phyloP scores from a whole-genome alignment of 2,888 invertebrate genomes.

The Synergus itoensis region DNA sequence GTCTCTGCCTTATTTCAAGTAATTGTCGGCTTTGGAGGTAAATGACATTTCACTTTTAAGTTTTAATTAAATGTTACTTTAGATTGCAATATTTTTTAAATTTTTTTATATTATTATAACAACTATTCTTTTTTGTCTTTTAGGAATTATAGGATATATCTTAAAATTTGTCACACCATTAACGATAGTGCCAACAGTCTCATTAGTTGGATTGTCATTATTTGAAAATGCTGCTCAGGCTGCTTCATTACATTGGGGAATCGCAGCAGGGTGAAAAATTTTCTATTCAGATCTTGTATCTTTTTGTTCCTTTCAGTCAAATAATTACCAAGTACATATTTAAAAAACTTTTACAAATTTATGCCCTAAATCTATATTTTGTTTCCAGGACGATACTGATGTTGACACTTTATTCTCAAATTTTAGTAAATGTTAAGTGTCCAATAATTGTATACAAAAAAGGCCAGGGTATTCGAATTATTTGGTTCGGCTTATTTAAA shows the following conservation, averaged over 20 bases:
- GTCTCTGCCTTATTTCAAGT: conserved; percentile 88
- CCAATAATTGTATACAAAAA: conserved; percentile 82
- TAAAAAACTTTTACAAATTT: background rate
- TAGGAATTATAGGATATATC: conserved; percentile 87
- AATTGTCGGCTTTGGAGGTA: conserved; percentile 81
- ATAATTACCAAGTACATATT: too few relatives aligned
- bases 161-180: conserved; percentile 89
- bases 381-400: conserved; percentile 85
- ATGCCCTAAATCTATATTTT: background rate
- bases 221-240: conserved; percentile 90
- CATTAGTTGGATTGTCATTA: conserved; percentile 89
- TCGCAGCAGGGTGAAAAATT: conserved; percentile 85
- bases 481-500: conserved; percentile 87
- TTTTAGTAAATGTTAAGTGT: conserved; percentile 83
- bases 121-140: conserved; percentile 34
- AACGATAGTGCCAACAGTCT: conserved; percentile 91
- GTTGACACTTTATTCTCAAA: conserved; percentile 89
- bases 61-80: too few relatives aligned
- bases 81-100: too few relatives aligned
- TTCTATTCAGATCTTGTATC: background rate
- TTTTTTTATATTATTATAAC: too few relatives aligned
- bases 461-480: conserved; percentile 80
- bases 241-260: conserved; percentile 92
- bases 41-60: background rate
- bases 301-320: background rate